A percentile compares a stretch with the other conserved stretches of the same genome.
Conservation (phyloP, 2,797 vertebrate species). For the Coranthus polyacanthus region DNA sequence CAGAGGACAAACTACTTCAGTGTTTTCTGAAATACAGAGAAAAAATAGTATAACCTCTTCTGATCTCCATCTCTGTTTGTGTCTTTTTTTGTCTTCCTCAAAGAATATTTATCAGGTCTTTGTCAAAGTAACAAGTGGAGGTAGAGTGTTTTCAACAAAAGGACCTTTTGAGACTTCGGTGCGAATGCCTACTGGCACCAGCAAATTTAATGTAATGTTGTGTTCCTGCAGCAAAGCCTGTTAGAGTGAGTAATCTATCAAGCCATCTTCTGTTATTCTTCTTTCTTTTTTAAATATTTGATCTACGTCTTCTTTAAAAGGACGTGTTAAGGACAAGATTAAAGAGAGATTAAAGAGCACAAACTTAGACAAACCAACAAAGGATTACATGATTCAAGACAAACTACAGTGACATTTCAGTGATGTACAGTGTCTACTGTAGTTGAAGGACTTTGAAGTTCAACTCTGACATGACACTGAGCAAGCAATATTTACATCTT, state of each 20-base stretch:
- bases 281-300: background rate
- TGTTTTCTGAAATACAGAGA: conserved; percentile 40
- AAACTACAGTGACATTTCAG: background rate
- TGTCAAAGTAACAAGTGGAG: conserved; percentile 19
- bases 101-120: conserved; percentile 33
- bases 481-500: conserved; percentile 47
- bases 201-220: conserved; percentile 32
- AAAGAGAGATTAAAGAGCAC: background rate
- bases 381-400: conserved; percentile 16
- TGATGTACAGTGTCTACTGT: conserved; percentile 23
- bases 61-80: conserved; percentile 50
- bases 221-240: conserved; percentile 9
- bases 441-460: conserved; percentile 6
- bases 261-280: background rate
- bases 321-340: too few species aligned
- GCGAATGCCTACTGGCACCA: conserved; percentile 7
- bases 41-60: conserved; percentile 32
- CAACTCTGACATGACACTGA: conserved; percentile 24
- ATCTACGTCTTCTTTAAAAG: background rate
- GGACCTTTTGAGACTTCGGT: conserved; percentile 13
- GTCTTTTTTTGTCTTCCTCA: conserved; percentile 36
- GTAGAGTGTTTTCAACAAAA: conserved; percentile 41
- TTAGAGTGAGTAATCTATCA: background rate
- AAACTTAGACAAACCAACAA: conserved; percentile 20
- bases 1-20: conserved; percentile 48